Evolutionary conservation across 1,140 invertebrate species (phyloP).

Genomic region (Anastrepha obliqua): DNA sequence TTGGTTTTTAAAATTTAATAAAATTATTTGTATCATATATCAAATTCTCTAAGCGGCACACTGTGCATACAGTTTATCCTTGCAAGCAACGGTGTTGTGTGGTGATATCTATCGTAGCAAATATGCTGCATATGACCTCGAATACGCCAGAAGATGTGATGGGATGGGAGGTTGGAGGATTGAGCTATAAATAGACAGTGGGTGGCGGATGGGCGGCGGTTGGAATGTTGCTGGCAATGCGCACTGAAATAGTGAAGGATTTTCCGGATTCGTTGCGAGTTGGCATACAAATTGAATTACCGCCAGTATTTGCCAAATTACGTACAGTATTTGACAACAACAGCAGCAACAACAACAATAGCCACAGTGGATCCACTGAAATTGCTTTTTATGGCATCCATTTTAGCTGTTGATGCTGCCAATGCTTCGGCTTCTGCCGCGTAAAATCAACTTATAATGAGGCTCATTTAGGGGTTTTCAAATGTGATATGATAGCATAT

Average conservation of each 20-base stretch:
- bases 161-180: neutral
- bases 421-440: neutral
- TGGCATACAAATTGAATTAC: conserved; percentile 65
- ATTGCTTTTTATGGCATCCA: conserved; percentile 39
- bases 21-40: too few species aligned
- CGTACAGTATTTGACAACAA: conserved; percentile 58
- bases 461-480: conserved; percentile 55
- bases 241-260: neutral
- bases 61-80: too few species aligned
- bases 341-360: neutral
- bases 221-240: neutral
- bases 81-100: too few species aligned
- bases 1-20: too few species aligned
- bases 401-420: conserved; percentile 2
- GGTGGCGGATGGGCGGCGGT: neutral
- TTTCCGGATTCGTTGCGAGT: conserved; percentile 1
- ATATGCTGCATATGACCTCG: neutral
- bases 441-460: conserved; percentile 10
- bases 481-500: conserved; percentile 52
- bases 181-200: neutral
- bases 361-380: neutral
- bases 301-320: conserved; percentile 64
- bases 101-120: neutral
- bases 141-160: neutral
- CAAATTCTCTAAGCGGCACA: too few species aligned